A percentile compares a stretch with the other conserved stretches of the same genome.
phyloP scores from a whole-genome alignment of 2,888 invertebrate species.

The Platycheirus rosarum region DNA sequence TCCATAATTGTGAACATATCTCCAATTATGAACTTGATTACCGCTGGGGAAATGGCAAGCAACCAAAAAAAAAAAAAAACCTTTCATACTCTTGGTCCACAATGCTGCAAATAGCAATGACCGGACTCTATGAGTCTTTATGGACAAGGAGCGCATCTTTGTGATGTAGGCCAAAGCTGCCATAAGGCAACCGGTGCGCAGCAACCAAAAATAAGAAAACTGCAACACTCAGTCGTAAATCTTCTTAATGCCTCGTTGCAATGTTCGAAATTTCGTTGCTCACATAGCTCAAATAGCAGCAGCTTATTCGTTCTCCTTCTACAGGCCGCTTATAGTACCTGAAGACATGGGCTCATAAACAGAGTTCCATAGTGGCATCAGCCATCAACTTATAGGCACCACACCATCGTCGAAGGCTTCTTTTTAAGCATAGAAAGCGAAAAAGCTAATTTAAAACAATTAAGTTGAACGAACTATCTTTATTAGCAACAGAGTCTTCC shows the following conservation, averaged over 20 bases:
- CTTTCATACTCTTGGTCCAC: conserved; percentile 53
- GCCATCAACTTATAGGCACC: neutral
- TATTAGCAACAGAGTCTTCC: conserved; percentile 25
- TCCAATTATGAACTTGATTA: conserved; percentile 71
- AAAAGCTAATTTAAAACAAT: conserved; percentile 72
- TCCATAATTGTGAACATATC: conserved; percentile 73
- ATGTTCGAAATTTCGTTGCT: conserved; percentile 68
- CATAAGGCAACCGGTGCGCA: conserved; percentile 63
- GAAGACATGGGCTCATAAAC: conserved; percentile 53
- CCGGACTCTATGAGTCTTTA: conserved; percentile 52
- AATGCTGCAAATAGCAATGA: conserved; percentile 39
- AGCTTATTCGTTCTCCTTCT: neutral
- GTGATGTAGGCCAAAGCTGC: conserved; percentile 71
- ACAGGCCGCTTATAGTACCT: neutral
- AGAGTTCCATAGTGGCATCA: conserved; percentile 33
- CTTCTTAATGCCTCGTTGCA: conserved; percentile 70
- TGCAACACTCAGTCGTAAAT: conserved; percentile 68
- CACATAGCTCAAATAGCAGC: conserved; percentile 66
- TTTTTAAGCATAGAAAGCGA: conserved; percentile 27
- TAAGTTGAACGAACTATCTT: conserved; percentile 68
- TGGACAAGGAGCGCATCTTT: conserved; percentile 67
- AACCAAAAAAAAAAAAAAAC: conserved; percentile 36
- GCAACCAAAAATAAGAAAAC: conserved; percentile 64
- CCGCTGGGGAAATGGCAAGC: conserved; percentile 54
- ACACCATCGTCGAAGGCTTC: conserved; percentile 15